phyloP scores from a whole-genome alignment of 2,797 vertebrate genomes.

The Dromococcyx pavoninus region DNA sequence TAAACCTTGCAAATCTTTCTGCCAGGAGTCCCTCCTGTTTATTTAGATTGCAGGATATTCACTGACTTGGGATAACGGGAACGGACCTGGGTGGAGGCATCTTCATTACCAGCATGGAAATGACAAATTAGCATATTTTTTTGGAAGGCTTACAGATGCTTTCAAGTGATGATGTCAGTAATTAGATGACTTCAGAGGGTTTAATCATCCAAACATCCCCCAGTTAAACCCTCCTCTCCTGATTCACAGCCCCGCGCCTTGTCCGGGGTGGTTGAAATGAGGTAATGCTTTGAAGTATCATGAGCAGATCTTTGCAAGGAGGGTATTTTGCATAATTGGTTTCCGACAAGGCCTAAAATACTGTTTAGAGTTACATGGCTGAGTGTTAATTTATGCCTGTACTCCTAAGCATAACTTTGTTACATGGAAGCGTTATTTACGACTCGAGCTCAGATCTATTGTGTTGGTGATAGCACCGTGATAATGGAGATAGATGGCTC shows the following conservation, averaged over 20 bases:
- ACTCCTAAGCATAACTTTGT: slow-evolving; percentile 4
- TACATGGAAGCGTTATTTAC: slow-evolving; percentile 30
- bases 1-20: neutral
- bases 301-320: neutral
- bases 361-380: neutral
- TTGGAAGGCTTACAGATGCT: neutral
- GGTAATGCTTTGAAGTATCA: neutral
- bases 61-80: fast-evolving
- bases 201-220: neutral
- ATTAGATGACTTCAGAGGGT: neutral
- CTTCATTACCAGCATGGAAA: neutral
- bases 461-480: neutral
- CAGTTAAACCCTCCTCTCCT: neutral
- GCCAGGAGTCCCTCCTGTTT: neutral
- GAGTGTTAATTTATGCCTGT: slow-evolving; percentile 44
- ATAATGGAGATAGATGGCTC: slow-evolving; percentile 47
- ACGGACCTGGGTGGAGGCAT: neutral
- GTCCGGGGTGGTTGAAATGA: neutral
- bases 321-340: slow-evolving; percentile 59
- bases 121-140: neutral
- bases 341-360: slow-evolving; percentile 58
- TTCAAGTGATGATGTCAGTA: neutral
- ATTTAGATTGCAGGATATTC: neutral
- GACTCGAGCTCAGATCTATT: neutral
- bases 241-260: neutral